A percentile compares a stretch with the other conserved stretches of the same genome.
Conservation (phyloP, 2,888 invertebrate genomes). For the Eupithecia subumbrata region DNA sequence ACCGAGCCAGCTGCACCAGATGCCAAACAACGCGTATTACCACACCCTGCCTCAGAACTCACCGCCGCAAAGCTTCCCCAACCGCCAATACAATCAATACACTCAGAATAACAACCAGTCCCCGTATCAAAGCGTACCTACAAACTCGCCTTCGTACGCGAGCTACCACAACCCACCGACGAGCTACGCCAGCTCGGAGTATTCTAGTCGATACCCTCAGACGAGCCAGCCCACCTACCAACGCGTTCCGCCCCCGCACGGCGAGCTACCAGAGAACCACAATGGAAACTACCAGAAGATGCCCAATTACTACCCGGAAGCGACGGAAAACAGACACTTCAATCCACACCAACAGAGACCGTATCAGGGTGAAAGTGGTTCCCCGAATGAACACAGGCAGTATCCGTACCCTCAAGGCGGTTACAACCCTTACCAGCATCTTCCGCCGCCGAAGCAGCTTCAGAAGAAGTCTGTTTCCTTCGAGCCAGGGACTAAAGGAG, state of each 20-base stretch:
- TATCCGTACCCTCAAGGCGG: constrained; percentile 70
- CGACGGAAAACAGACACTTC: constrained; percentile 67
- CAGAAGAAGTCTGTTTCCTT: constrained; percentile 89
- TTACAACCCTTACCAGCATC: constrained; percentile 86
- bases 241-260: constrained; percentile 85
- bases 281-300: constrained; percentile 74
- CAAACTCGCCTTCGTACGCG: constrained; percentile 76
- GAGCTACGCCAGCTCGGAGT: constrained; percentile 75
- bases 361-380: constrained; percentile 64
- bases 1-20: constrained; percentile 67
- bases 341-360: constrained; percentile 69
- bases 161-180: constrained; percentile 81
- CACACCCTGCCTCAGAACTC: constrained; percentile 71
- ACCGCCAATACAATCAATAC: constrained; percentile 58
- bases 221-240: constrained; percentile 80
- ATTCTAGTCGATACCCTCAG: constrained; percentile 81
- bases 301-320: constrained; percentile 70
- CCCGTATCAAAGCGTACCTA: constrained; percentile 79
- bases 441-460: constrained; percentile 84
- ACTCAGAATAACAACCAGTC: constrained; percentile 53
- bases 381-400: constrained; percentile 59
- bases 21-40: constrained; percentile 73
- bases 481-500: constrained; percentile 89
- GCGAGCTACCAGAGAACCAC: constrained; percentile 70
- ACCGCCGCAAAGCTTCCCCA: constrained; percentile 56